phyloP scores from a whole-genome alignment of 92 coral and sea anemone species.

The Pocillopora meandrina region DNA sequence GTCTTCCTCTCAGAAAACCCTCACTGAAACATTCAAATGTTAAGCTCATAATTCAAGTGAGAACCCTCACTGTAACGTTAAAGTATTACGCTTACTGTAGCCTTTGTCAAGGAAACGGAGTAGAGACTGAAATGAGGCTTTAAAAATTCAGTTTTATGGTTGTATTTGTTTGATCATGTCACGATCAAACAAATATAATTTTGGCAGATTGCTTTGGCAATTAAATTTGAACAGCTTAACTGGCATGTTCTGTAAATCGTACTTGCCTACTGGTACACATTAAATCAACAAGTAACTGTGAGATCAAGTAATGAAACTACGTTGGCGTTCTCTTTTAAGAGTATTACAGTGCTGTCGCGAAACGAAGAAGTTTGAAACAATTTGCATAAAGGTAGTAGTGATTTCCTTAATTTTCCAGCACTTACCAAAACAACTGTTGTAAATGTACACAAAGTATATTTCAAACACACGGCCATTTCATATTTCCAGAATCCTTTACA shows the following conservation, averaged over 20 bases:
- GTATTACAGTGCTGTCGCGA: background rate
- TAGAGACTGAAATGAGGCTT: background rate
- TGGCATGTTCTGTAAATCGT: background rate
- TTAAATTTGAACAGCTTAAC: background rate
- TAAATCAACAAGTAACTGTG: no score
- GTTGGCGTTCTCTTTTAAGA: background rate
- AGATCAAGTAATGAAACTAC: no score
- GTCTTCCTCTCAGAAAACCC: no score
- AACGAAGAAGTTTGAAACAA: background rate
- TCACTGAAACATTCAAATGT: no score
- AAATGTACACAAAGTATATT: constrained; percentile 5
- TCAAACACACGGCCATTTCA: constrained; percentile 18
- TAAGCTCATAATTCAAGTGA: no score
- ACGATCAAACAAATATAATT: constrained; percentile 7
- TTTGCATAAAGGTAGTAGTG: background rate
- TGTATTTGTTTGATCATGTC: background rate
- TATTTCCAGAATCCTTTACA: background rate
- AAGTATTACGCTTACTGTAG: no score
- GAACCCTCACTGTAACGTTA: no score
- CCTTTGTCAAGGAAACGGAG: no score
- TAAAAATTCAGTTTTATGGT: background rate
- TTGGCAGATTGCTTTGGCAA: background rate
- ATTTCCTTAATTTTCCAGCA: background rate
- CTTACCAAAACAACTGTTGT: constrained; percentile 12
- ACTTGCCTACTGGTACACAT: background rate